These are phyloP conservation scores for Choloepus didactylus DNA, from an alignment of 2,797 vertebrate species.

Conservation along the genomic window DNA sequence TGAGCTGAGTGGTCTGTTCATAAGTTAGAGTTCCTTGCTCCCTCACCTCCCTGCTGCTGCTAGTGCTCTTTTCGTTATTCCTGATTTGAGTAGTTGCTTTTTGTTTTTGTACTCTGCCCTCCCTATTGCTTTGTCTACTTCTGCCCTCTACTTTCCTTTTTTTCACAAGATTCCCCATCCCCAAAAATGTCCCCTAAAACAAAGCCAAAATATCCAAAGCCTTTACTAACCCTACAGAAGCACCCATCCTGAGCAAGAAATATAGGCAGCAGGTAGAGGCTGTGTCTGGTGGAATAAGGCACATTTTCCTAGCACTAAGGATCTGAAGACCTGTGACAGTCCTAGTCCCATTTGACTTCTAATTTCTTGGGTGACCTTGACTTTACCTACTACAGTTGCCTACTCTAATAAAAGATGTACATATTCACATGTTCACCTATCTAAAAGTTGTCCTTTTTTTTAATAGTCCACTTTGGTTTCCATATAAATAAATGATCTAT, in stretches of 20 bases:
- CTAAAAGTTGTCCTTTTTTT: slow-evolving; percentile 31
- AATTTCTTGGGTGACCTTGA: slow-evolving; percentile 4
- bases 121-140: neutral
- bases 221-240: neutral
- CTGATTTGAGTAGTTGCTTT: neutral
- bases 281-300: neutral
- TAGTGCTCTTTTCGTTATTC: neutral
- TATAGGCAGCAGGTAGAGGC: neutral
- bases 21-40: neutral
- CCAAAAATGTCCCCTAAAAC: neutral
- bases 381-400: slow-evolving; percentile 7
- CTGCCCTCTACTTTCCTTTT: neutral
- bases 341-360: neutral
- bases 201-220: neutral
- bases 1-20: slow-evolving; percentile 12
- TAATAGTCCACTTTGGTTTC: neutral
- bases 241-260: neutral
- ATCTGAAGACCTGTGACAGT: slow-evolving; percentile 2
- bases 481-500: neutral
- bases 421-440: neutral
- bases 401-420: neutral
- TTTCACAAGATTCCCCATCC: neutral
- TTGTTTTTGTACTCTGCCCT: neutral
- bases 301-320: neutral
- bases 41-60: neutral